Percentiles rank a stretch among this genome's conserved stretches.
These are phyloP conservation scores for Ianthella basta DNA, from an alignment of 37 sponge, comb jelly and placozoan genomes.

Conservation along the genomic window DNA sequence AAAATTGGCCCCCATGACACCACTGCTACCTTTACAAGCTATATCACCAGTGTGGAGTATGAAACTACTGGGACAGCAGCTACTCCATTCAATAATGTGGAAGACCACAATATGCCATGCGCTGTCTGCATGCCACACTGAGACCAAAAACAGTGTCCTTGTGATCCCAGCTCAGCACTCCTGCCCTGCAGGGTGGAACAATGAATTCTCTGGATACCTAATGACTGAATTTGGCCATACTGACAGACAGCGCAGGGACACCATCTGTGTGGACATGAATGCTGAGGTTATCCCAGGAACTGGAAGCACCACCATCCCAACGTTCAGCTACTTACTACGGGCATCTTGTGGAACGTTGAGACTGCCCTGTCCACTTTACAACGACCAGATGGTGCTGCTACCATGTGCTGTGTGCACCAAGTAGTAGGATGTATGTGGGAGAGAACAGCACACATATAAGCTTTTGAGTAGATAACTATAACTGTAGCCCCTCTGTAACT, in stretches of 20 bases:
- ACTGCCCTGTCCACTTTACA: constrained; percentile 4
- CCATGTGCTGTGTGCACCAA: constrained; percentile 22
- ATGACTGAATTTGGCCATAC: neutral
- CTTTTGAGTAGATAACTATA: no score
- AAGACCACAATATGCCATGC: constrained; percentile 30
- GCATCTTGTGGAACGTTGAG: neutral
- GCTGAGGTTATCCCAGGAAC: constrained; percentile 7
- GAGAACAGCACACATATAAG: no score
- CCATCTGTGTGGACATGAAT: constrained; percentile 13
- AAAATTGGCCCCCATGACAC: neutral
- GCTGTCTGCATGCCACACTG: constrained; percentile 30
- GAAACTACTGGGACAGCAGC: constrained; percentile 10
- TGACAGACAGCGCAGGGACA: neutral
- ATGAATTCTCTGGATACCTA: constrained; percentile 36
- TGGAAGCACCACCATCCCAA: neutral
- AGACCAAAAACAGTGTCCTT: neutral
- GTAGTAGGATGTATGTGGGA: no score
- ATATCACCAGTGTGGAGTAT: constrained; percentile 20
- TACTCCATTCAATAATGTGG: constrained; percentile 14
- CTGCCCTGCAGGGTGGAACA: constrained; percentile 30
- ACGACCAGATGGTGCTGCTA: neutral
- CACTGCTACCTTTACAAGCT: neutral
- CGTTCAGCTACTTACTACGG: neutral
- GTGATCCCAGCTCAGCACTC: constrained; percentile 27
- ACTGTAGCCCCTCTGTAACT: no score